A percentile compares a stretch with the other conserved stretches of the same genome.
Evolutionary conservation across 1,140 invertebrate species (phyloP).

Genomic region (Coelopa frigida): DNA sequence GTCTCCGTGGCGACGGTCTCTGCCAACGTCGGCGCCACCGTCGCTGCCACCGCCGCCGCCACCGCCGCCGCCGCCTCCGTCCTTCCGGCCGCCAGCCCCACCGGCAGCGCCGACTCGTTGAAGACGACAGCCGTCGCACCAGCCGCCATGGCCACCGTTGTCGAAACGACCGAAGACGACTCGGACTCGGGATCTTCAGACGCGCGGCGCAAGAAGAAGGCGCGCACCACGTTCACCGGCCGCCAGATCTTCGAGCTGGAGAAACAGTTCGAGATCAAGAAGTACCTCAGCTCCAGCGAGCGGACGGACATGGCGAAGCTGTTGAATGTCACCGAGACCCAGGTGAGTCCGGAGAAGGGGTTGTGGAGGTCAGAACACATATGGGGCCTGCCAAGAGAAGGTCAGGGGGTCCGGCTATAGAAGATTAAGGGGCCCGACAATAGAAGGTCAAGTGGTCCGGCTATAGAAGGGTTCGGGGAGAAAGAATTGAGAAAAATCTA

Average conservation of each 20-base stretch:
- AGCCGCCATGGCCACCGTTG: slow-evolving; percentile 14
- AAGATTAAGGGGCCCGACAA: too few species aligned
- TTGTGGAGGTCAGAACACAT: too few species aligned
- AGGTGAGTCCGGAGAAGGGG: slow-evolving; percentile 67
- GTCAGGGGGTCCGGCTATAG: too few species aligned
- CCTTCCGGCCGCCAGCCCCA: slow-evolving; percentile 30
- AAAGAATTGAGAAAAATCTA: too few species aligned
- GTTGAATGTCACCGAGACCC: slow-evolving; percentile 90
- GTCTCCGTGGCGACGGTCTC: not conserved
- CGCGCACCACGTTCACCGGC: slow-evolving; percentile 90
- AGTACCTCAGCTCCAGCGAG: slow-evolving; percentile 92
- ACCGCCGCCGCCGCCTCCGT: slow-evolving; percentile 12
- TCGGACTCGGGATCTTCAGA: slow-evolving; percentile 55
- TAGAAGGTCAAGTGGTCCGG: too few species aligned
- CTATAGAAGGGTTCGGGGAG: too few species aligned
- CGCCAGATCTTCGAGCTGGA: slow-evolving; percentile 94
- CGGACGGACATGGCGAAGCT: slow-evolving; percentile 88
- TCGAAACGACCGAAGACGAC: slow-evolving; percentile 48
- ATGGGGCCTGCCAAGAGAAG: too few species aligned
- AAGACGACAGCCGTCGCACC: slow-evolving; percentile 17
- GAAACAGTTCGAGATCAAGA: slow-evolving; percentile 92
- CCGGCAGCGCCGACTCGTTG: slow-evolving; percentile 29
- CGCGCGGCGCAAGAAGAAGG: slow-evolving; percentile 83
- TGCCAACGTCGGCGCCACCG: not conserved
- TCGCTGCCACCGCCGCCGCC: not conserved